Percentiles rank a stretch among this genome's conserved stretches.
Evolutionary conservation across 2,888 invertebrate genomes (phyloP).

Genomic region (Andrena praecox): DNA sequence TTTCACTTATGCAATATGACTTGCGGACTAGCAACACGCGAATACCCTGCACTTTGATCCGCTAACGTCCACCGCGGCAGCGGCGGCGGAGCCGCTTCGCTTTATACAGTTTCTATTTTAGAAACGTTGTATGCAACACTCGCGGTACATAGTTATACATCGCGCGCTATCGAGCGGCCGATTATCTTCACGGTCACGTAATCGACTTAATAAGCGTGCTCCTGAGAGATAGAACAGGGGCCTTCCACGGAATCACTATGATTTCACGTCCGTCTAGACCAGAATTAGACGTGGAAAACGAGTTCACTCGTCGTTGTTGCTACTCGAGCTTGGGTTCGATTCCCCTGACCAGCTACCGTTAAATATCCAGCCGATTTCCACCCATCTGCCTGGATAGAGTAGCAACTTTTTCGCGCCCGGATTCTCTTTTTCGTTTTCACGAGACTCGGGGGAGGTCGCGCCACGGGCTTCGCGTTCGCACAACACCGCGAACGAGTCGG

Average conservation of each 20-base stretch:
- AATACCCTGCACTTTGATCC: conserved; percentile 50
- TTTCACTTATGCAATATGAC: conserved; percentile 51
- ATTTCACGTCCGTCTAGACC: background rate
- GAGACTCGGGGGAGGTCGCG: too few species aligned
- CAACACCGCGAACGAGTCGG: background rate
- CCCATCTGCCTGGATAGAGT: too few species aligned
- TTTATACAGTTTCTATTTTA: conserved; percentile 45
- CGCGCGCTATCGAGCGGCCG: conserved; percentile 21
- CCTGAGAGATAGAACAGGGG: background rate
- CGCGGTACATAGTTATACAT: conserved; percentile 19
- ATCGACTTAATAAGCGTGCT: conserved; percentile 42
- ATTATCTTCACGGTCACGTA: conserved; percentile 58
- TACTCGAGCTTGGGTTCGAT: too few species aligned
- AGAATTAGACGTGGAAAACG: conserved; percentile 22
- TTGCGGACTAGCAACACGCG: conserved; percentile 29
- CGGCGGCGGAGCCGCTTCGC: background rate
- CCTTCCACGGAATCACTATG: background rate
- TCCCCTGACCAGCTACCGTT: too few species aligned
- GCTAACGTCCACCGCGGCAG: conserved; percentile 23
- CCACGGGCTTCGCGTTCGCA: too few species aligned
- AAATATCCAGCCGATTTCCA: too few species aligned
- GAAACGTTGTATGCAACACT: conserved; percentile 28
- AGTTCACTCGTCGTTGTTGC: too few species aligned
- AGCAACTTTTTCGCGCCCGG: too few species aligned
- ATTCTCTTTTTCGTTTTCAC: too few species aligned